Evolutionary conservation across 2,113 vertebrate genomes (phyloP), one percentile per base, ranked within the genome.

Genomic region (Steatornis caripensis): DNA sequence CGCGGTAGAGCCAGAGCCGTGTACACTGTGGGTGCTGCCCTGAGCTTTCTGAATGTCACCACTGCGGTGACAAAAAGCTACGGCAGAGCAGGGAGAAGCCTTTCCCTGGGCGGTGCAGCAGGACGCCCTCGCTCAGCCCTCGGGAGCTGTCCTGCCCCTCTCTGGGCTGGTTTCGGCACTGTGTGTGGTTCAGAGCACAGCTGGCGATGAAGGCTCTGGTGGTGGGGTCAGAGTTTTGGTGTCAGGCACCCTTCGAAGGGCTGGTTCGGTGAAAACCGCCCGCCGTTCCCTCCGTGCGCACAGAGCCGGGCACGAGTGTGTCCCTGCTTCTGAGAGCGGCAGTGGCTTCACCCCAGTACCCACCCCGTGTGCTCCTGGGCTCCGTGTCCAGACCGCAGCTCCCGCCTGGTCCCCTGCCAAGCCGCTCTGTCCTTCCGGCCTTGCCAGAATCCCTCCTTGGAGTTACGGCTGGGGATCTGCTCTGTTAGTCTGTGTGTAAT

Each of bases 361-460:
- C n/a, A 45, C 65, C 53, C 68, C 11, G 11, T 37, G 15, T 1
- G 2, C 81, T 94, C 87, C 84, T 62, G 95, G 84, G 90, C 90
- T 97, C 77, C 0, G 21, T 0, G 55, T 93, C 92, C 92, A 95
- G 90, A 91, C 95, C 82, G 70, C 96, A 82, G 92, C 90, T 41
- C 98, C 98, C 29, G 97, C 98, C 39, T 98, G 98, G 23, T 57
- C 68, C 6, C 88, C 95, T 64, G 92, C 97, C 62, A 98, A 97
- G 94, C 95, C 36, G 5, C 87, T 89, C 85, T 91, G 98, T 92
- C 98, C 98, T 16, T 98, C 98, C 6, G 97, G 98, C 12, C 98
- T 97, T 32, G 97, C 98, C 87, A 97, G 98, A 98, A n/a, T 98
- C 98, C 14, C 98, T 98, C 8, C 97, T 97, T 37, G 97, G 98